Conservation (phyloP, 2,113 vertebrate species). For the Neopipo cinnamomea region DNA sequence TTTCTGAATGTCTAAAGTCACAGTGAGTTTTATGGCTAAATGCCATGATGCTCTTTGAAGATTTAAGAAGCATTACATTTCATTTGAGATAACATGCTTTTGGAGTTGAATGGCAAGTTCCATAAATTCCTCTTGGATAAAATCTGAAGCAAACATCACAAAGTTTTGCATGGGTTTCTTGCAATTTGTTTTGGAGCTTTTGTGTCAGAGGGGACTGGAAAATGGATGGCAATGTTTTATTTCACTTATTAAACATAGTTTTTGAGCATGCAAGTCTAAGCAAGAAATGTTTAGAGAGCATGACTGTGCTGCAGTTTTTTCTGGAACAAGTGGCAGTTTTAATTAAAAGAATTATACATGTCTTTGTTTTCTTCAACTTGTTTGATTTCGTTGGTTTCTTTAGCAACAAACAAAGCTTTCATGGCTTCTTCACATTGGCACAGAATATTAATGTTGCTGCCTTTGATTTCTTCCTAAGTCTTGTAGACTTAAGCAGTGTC, state of each 20-base stretch:
- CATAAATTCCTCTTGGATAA: conserved; percentile 44
- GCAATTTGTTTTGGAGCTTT: conserved; percentile 44
- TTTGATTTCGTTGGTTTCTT: conserved; percentile 32
- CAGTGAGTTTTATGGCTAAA: background rate
- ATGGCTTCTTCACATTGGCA: conserved; percentile 22
- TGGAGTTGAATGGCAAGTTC: background rate
- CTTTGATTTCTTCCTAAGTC: background rate
- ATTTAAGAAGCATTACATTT: background rate
- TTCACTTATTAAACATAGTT: background rate
- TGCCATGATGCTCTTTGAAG: conserved; percentile 18
- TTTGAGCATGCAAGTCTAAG: background rate
- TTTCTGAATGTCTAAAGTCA: conserved; percentile 18
- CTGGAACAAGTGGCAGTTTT: conserved; percentile 49
- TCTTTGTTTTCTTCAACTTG: conserved; percentile 54
- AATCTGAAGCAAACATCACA: conserved; percentile 55
- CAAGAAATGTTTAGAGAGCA: background rate
- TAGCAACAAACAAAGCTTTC: conserved; percentile 49
- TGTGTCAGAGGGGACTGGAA: background rate
- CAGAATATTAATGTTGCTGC: background rate
- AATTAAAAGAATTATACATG: conserved; percentile 63
- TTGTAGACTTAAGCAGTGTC: background rate
- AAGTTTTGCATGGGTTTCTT: conserved; percentile 38
- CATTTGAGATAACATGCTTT: conserved; percentile 26
- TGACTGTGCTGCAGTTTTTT: background rate
- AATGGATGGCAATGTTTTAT: conserved; percentile 24